Evolutionary conservation across 2,888 invertebrate species (phyloP).

Genomic region (Unio delphinus): DNA sequence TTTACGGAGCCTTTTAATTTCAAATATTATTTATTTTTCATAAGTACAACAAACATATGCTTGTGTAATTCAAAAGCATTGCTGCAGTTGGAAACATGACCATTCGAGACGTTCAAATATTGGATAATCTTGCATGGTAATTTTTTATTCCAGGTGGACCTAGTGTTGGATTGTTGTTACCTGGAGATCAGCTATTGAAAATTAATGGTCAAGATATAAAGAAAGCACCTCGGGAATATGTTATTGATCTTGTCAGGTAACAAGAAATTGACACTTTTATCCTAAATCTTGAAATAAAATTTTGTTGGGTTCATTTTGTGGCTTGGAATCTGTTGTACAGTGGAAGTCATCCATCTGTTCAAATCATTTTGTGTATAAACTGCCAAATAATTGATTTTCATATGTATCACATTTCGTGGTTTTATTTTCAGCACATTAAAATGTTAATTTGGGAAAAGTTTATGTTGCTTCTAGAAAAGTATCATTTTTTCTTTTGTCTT

Average conservation of each 20-base stretch:
- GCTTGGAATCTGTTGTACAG: too few relatives aligned
- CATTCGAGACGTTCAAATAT: background rate
- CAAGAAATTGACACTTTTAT: background rate
- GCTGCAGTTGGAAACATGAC: background rate
- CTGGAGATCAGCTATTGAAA: conserved; percentile 91
- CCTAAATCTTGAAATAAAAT: too few relatives aligned
- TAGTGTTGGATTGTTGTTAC: conserved; percentile 89
- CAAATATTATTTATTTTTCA: background rate
- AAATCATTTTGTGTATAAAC: too few relatives aligned
- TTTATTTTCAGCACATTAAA: too few relatives aligned
- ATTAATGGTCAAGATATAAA: conserved; percentile 94
- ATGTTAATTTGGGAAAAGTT: too few relatives aligned
- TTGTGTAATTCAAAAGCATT: background rate
- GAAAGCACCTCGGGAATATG: conserved; percentile 87
- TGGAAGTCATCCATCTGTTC: too few relatives aligned
- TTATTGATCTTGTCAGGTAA: conserved; percentile 83
- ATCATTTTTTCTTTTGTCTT: too few relatives aligned
- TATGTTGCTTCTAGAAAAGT: too few relatives aligned
- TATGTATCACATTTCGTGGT: too few relatives aligned
- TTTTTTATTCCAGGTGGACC: conserved; percentile 80
- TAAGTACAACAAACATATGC: background rate
- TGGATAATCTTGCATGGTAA: background rate
- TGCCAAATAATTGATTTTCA: too few relatives aligned
- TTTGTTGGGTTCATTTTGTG: too few relatives aligned
- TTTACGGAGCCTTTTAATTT: background rate